Percentiles rank a stretch among this genome's conserved stretches.
Evolutionary conservation across 2,113 vertebrate species (phyloP).

Genomic region (Illadopsis cleaveri): DNA sequence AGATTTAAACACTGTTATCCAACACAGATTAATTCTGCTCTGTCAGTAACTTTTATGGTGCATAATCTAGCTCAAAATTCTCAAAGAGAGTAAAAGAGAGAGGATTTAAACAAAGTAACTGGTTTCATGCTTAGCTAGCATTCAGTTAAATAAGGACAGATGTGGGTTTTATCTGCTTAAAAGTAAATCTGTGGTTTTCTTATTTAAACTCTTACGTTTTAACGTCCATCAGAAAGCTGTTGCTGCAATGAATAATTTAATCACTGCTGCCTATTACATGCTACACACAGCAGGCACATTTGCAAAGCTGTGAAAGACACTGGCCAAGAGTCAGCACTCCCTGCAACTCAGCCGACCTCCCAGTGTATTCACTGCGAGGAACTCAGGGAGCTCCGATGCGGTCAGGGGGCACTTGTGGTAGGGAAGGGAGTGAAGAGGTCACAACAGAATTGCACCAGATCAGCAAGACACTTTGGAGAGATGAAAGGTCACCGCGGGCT

Average conservation of each 20-base stretch:
- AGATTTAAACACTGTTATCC: not conserved
- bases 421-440: not conserved
- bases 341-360: not conserved
- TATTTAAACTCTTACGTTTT: constrained; percentile 65
- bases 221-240: constrained; percentile 54
- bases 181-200: constrained; percentile 64
- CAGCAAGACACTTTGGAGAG: not conserved
- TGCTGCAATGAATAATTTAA: constrained; percentile 68
- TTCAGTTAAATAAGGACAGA: constrained; percentile 53
- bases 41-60: not conserved
- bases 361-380: not conserved
- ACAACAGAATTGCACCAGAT: not conserved
- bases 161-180: constrained; percentile 54
- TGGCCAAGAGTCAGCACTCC: not conserved
- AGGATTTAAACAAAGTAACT: constrained; percentile 47
- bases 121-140: constrained; percentile 44
- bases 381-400: not conserved
- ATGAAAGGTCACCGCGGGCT: constrained; percentile 69
- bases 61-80: not conserved
- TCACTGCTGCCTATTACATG: constrained; percentile 23
- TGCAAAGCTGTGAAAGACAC: not conserved
- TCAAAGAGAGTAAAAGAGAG: not conserved
- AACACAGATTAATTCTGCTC: not conserved
- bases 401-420: not conserved
- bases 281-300: not conserved